Base-by-base conservation (phyloP, 1,140 invertebrate genomes). In the Parapsyche elsis region DNA sequence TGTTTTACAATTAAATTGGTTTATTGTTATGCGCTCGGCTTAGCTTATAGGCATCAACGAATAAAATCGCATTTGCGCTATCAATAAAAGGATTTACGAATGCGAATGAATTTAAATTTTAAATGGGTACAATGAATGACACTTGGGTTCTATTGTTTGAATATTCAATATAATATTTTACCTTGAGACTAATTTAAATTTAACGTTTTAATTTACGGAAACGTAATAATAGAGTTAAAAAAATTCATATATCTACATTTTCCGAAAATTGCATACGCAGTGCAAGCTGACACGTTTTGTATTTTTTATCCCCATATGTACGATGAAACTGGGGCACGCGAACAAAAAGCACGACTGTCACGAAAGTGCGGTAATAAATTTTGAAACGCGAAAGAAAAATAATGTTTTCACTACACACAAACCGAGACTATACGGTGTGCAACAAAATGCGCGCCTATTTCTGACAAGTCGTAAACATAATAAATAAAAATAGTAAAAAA, bases 351-450 rank as follows among this genome's bases (percentile, higher is more conserved):
- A 23, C 16, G 49, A 14, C 59, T 23, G 59, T 61, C 59, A 61
- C 59, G 59, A 61, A 61, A 61, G 59, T 61, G 21, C 21, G 59
- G 59, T 19, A 23, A 61, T 61, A 61, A 61, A 61, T 61, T n/a
- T 61, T 61, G 59, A 61, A 53, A 53, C 10, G 49, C 49, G 49
- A 53, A 61, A 61, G 59, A 61, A 61, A 61, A 61, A n/a, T n/a
- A n/a, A 61, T 61, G 59, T 61, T 61, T 23, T 61, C 19, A 2
- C 19, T 53, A 53, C 30, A 38, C 30, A 53, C 16, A 53, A 5
- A n/a, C n/a, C n/a, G n/a, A 53, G 49, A 53, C 49, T 16, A 53
- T 53, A 14, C 16, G 12, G 16, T 16, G 12, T 53, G 10, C 49
- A 16, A 12, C 49, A 53, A 53, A 53, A 53, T 53, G 49, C 16